A percentile compares a stretch with the other conserved stretches of the same genome.
phyloP scores from a whole-genome alignment of 2,797 vertebrate species.

The Alexandromys oeconomus region DNA sequence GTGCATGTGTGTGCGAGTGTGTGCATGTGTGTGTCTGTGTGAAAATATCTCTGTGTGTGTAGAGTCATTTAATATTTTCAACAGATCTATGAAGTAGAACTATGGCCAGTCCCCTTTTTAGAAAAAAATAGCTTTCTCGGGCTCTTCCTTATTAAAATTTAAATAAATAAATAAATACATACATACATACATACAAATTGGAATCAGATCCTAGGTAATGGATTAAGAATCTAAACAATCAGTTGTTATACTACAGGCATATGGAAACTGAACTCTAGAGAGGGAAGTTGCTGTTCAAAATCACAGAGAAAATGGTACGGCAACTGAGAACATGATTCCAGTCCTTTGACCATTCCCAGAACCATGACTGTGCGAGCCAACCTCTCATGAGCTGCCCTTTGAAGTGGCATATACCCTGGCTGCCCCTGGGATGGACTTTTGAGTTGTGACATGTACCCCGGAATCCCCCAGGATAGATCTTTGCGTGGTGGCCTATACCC shows the following conservation, averaged over 20 bases:
- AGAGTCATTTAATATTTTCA: too few relatives aligned
- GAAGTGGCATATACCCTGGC: fast-evolving
- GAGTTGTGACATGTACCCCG: too few relatives aligned
- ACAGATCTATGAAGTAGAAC: background rate
- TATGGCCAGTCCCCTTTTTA: background rate
- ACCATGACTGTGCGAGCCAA: background rate
- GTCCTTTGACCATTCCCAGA: background rate
- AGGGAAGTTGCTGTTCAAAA: background rate
- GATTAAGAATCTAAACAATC: background rate
- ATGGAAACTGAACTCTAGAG: background rate
- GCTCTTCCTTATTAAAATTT: background rate
- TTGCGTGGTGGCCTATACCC: background rate
- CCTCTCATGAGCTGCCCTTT: background rate
- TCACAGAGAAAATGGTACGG: background rate
- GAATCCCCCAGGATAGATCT: background rate
- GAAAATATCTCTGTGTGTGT: background rate
- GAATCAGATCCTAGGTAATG: background rate
- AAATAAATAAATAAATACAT: background rate
- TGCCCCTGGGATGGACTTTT: background rate
- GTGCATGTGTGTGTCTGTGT: background rate
- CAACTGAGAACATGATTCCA: background rate
- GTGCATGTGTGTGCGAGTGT: background rate
- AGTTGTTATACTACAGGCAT: background rate
- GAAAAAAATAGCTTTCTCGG: background rate
- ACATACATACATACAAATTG: too few relatives aligned